A percentile compares a stretch with the other conserved stretches of the same genome.
Conservation (phyloP, 2,797 vertebrate species). For the Holocentrus rufus region DNA sequence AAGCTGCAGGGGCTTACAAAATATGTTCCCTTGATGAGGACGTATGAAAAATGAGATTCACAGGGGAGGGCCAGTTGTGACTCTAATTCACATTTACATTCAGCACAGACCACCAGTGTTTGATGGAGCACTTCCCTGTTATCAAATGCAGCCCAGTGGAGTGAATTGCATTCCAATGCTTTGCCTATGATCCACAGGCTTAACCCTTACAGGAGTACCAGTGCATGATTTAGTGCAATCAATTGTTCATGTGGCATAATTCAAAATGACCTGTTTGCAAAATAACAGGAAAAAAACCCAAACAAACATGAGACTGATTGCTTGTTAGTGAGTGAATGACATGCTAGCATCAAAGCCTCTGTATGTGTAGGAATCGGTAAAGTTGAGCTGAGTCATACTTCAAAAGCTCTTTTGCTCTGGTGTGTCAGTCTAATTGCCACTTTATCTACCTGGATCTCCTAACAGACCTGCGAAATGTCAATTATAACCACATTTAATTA, state of each 20-base stretch:
- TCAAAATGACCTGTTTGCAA: constrained; percentile 11
- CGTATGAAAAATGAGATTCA: background rate
- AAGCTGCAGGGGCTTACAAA: background rate
- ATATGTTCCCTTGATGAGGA: background rate
- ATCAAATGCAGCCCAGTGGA: constrained; percentile 12
- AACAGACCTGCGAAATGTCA: constrained; percentile 67
- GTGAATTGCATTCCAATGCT: background rate
- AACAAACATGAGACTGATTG: background rate
- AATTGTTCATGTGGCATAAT: background rate
- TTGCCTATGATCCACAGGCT: background rate
- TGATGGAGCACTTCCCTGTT: constrained; percentile 1
- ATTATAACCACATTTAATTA: constrained; percentile 69
- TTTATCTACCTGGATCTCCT: constrained; percentile 56
- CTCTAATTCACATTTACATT: constrained; percentile 19
- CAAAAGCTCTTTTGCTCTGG: constrained; percentile 31
- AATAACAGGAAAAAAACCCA: too few relatives aligned
- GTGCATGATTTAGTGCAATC: constrained; percentile 15
- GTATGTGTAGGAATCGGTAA: constrained; percentile 22
- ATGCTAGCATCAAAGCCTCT: constrained; percentile 27
- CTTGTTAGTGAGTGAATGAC: constrained; percentile 12
- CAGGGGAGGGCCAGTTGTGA: constrained; percentile 1
- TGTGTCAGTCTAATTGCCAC: constrained; percentile 52
- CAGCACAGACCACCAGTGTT: constrained; percentile 2
- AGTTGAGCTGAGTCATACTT: constrained; percentile 32
- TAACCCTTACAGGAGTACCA: constrained; percentile 11